Percentiles rank a stretch among this genome's conserved stretches.
Evolutionary conservation across 1,140 invertebrate genomes (phyloP).

Genomic region (Euborellia annulipes): DNA sequence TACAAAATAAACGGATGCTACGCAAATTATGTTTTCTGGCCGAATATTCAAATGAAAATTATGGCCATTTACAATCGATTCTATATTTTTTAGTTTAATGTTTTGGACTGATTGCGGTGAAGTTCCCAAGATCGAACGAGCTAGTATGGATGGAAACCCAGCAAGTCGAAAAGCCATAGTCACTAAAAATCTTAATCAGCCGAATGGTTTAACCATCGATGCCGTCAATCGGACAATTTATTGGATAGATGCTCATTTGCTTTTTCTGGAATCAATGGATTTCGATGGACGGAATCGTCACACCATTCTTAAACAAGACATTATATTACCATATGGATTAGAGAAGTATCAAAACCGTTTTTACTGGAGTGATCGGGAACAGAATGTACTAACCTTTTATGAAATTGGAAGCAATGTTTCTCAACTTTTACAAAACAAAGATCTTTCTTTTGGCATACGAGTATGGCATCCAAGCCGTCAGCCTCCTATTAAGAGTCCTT

Average conservation of each 20-base stretch:
- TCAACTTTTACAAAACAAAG: constrained; percentile 41
- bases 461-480: constrained; percentile 62
- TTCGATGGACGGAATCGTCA: constrained; percentile 64
- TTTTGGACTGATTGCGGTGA: constrained; percentile 92
- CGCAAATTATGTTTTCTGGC: too few species aligned
- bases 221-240: constrained; percentile 59
- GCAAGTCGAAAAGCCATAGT: constrained; percentile 58
- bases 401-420: constrained; percentile 30
- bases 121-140: constrained; percentile 73
- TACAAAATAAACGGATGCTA: too few species aligned
- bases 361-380: constrained; percentile 91
- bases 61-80: too few species aligned
- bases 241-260: constrained; percentile 76
- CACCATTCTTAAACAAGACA: constrained; percentile 46
- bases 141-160: constrained; percentile 75
- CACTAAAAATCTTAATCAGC: constrained; percentile 72
- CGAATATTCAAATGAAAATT: too few species aligned
- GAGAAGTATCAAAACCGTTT: constrained; percentile 61
- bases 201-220: constrained; percentile 81
- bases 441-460: constrained; percentile 68
- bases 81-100: constrained; percentile 47
- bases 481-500: constrained; percentile 46
- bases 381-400: constrained; percentile 13
- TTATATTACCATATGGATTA: constrained; percentile 78
- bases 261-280: constrained; percentile 64